A percentile compares a stretch with the other conserved stretches of the same genome.
These are phyloP conservation scores for Melanchra persicariae DNA, from an alignment of 2,888 invertebrate species.

Conservation along the genomic window DNA sequence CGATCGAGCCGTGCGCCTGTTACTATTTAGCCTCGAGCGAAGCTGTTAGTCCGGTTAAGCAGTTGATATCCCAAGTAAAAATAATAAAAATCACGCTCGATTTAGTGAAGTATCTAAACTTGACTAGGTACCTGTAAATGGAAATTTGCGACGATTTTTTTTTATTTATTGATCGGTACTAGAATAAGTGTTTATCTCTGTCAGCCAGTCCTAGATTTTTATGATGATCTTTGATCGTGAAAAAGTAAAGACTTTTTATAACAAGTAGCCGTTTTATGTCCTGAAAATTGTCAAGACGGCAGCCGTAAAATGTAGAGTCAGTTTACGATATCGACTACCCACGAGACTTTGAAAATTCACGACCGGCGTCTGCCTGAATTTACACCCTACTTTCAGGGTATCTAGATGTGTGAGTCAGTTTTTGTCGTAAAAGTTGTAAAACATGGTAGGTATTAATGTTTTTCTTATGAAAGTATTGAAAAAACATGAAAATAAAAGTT, in stretches of 20 bases:
- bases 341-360: constrained; percentile 26
- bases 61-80: no score
- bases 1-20: no score
- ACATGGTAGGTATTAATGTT: not conserved
- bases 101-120: no score
- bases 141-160: no score
- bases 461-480: not conserved
- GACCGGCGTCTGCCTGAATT: constrained; percentile 27
- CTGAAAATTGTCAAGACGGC: constrained; percentile 30
- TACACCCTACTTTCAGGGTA: constrained; percentile 7
- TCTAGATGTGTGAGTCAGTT: not conserved
- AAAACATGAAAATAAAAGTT: no score
- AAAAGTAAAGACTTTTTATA: constrained; percentile 29
- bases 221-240: constrained; percentile 30
- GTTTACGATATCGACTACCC: constrained; percentile 47
- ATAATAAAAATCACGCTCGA: no score
- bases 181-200: constrained; percentile 35
- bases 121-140: no score
- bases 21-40: no score
- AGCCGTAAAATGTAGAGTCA: constrained; percentile 40
- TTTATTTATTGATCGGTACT: no score
- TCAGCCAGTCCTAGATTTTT: constrained; percentile 24
- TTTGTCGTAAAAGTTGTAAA: not conserved
- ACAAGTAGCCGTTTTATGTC: constrained; percentile 36
- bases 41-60: no score